These are phyloP conservation scores for Eubucco bourcierii DNA, from an alignment of 2,113 vertebrate species.

Conservation along the genomic window DNA sequence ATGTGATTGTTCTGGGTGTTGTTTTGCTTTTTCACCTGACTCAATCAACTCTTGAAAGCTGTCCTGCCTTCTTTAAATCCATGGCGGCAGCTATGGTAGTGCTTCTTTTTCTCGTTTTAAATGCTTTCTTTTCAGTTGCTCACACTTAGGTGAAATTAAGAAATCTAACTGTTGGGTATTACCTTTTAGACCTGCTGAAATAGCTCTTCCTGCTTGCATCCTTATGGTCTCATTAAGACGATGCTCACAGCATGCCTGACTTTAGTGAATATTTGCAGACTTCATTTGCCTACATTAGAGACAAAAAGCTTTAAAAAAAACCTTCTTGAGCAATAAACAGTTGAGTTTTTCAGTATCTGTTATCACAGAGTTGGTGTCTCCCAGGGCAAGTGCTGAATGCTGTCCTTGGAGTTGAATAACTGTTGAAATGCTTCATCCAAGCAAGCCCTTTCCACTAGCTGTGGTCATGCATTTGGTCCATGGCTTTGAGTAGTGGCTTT, in stretches of 20 bases:
- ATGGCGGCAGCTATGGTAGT: not conserved
- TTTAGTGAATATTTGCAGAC: slow-evolving; percentile 77
- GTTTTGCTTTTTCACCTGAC: not conserved
- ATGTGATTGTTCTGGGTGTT: not conserved
- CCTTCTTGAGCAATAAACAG: slow-evolving; percentile 56
- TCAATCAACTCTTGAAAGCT: slow-evolving; percentile 48
- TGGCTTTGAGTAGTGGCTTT: not conserved
- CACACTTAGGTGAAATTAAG: slow-evolving; percentile 78
- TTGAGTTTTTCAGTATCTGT: slow-evolving; percentile 62
- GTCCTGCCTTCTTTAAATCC: slow-evolving; percentile 48
- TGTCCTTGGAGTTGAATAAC: not conserved
- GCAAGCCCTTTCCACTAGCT: not conserved
- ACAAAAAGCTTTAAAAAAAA: slow-evolving; percentile 63
- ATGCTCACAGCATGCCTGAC: slow-evolving; percentile 77
- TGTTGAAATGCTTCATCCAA: slow-evolving; percentile 12
- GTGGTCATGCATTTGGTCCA: not conserved
- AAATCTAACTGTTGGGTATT: slow-evolving; percentile 71
- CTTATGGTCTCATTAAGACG: slow-evolving; percentile 78
- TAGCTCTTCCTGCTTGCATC: slow-evolving; percentile 74
- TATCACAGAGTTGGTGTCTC: slow-evolving; percentile 57
- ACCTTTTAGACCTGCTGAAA: slow-evolving; percentile 73
- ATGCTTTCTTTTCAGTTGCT: slow-evolving; percentile 66
- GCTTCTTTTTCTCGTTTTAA: slow-evolving; percentile 61
- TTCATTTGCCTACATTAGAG: slow-evolving; percentile 84
- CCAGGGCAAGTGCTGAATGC: slow-evolving; percentile 24